Evolutionary conservation across 2,888 invertebrate genomes (phyloP), one percentile per base, ranked within the genome.

Genomic region (Apamea monoglypha): DNA sequence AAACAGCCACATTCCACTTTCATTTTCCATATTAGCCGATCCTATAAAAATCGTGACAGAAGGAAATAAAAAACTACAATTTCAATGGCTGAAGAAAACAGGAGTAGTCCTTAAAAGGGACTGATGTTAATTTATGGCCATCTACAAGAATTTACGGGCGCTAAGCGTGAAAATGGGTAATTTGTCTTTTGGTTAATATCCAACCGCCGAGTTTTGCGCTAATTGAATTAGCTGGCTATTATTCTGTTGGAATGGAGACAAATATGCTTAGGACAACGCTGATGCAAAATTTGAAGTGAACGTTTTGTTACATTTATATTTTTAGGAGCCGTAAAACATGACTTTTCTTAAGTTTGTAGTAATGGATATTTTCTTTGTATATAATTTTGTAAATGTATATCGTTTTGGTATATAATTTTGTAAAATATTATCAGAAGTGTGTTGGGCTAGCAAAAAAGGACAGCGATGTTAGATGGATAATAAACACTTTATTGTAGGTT

Each of bases 171-270:
- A 95, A 92, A 90, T 84, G 85, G 87, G 91, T 94, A 90, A 95
- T 96, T 96, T 95, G 93, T 96, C 96, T 96, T 95, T 90, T 90
- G 90, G 90, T 92, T 95, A 94, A 95, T 94, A 94, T 92, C 91
- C 89, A 21, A 89, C 91, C 90, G 90, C 90, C 92, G 91, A 91
- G 92, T 91, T 92, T 91, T 92, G 87, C 88, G 90, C 92, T 95
- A 95, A 96, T 96, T 95, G 92, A 95, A 96, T 95, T 95, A 95
- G 93, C 90, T 77, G 81, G 88, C 90, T 84, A 89, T 90, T 87
- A 90, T 90, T 91, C 88, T 88, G 87, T 74, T 84, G 80, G 83
- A 88, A 87, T 86, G 81, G 83, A 89, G 78, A 85, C 87, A 88
- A 89, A 90, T 90, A 88, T 83, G 74, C 64, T 76, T n/a, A 64